Conservation (phyloP, 2,113 vertebrate species). For the Stegostoma tigrinum region DNA sequence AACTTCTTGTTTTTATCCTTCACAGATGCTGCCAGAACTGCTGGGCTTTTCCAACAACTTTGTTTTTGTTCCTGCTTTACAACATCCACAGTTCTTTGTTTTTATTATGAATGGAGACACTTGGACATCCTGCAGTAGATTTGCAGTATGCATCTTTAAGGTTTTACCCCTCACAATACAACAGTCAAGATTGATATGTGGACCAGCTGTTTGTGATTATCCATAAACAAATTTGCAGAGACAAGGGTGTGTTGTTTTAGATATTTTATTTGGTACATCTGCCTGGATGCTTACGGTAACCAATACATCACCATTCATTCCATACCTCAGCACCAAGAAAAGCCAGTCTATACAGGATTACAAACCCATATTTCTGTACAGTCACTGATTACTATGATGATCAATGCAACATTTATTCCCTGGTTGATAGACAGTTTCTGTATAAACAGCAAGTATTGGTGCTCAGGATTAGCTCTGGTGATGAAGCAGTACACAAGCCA, state of each 20-base stretch:
- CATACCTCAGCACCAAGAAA: constrained; percentile 20
- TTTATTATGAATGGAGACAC: too few relatives aligned
- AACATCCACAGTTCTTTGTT: too few relatives aligned
- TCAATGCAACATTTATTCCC: constrained; percentile 8
- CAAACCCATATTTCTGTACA: constrained; percentile 12
- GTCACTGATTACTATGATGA: neutral
- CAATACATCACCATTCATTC: constrained; percentile 32
- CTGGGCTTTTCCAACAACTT: too few relatives aligned
- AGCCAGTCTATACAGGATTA: constrained; percentile 23
- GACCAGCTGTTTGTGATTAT: neutral
- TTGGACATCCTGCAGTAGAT: neutral
- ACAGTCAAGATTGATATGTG: neutral
- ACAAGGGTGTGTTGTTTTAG: neutral
- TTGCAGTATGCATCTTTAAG: neutral
- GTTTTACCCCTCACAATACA: neutral
- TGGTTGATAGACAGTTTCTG: neutral
- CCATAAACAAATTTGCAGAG: neutral
- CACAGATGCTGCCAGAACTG: too few relatives aligned
- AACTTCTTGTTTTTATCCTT: too few relatives aligned
- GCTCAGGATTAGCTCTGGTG: constrained; percentile 32
- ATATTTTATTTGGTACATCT: constrained; percentile 12
- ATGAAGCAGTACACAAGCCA: constrained; percentile 15
- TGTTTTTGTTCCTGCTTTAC: too few relatives aligned
- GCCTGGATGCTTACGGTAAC: constrained; percentile 13
- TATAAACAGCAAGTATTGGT: constrained; percentile 29